Conservation (phyloP, 2,888 invertebrate genomes). For the Octodonta nipae region DNA sequence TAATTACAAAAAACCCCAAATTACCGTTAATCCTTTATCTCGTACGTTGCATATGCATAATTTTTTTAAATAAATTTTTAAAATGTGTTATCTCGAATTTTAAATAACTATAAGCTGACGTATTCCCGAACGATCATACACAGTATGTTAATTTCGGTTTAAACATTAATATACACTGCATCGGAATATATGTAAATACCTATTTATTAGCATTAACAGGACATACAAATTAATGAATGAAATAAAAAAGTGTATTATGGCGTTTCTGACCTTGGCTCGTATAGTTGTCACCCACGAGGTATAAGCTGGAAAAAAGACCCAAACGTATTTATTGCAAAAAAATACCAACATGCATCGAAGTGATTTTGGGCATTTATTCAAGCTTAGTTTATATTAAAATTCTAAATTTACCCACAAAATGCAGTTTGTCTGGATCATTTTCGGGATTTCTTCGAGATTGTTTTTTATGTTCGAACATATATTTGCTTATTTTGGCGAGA, state of each 20-base stretch:
- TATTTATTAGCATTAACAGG: conserved; percentile 13
- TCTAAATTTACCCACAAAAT: conserved; percentile 25
- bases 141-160: background rate
- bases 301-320: conserved; percentile 13
- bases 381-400: conserved; percentile 27
- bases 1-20: too few relatives aligned
- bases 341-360: conserved; percentile 23
- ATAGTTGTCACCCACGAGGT: conserved; percentile 18
- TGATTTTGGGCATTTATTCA: conserved; percentile 27
- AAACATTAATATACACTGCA: too few relatives aligned
- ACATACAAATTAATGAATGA: conserved; percentile 14
- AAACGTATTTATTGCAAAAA: too few relatives aligned
- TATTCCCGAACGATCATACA: too few relatives aligned
- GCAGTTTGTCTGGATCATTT: conserved; percentile 28
- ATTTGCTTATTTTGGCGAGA: background rate
- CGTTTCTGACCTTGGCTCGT: conserved; percentile 11
- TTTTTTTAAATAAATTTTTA: too few relatives aligned
- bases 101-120: too few relatives aligned
- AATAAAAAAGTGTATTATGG: conserved; percentile 12
- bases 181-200: conserved; percentile 7
- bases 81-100: too few relatives aligned
- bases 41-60: too few relatives aligned
- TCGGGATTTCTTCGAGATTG: conserved; percentile 19
- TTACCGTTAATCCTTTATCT: too few relatives aligned
- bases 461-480: conserved; percentile 13